These are phyloP conservation scores for Drosophila pseudoobscura DNA, from an alignment of 1,140 invertebrate species.

Conservation along the genomic window DNA sequence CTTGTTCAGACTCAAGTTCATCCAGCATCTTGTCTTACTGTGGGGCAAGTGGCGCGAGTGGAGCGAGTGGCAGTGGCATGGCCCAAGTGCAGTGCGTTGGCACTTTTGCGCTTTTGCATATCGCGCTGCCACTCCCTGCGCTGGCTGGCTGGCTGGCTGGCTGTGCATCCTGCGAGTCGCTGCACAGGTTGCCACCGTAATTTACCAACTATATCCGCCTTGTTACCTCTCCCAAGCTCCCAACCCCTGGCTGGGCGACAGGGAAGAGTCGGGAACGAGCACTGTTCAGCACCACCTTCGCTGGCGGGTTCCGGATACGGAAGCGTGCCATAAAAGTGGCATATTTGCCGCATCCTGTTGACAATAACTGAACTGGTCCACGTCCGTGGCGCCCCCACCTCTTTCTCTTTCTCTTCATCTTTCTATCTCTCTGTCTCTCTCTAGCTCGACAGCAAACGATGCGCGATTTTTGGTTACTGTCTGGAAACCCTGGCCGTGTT, in stretches of 20 bases:
- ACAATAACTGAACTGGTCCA: slow-evolving; percentile 67
- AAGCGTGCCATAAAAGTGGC: slow-evolving; percentile 71
- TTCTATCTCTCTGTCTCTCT: background rate
- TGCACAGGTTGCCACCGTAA: slow-evolving; percentile 62
- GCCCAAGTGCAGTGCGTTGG: slow-evolving; percentile 11
- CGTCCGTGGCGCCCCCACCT: slow-evolving; percentile 3
- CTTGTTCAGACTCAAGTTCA: slow-evolving; percentile 3
- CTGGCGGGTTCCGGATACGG: slow-evolving; percentile 48
- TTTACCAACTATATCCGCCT: slow-evolving; percentile 76
- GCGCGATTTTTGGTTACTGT: slow-evolving; percentile 33
- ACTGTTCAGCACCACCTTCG: slow-evolving; percentile 1
- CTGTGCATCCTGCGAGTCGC: slow-evolving; percentile 30
- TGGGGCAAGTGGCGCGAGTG: background rate
- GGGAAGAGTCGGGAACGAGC: background rate
- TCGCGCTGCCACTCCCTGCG: background rate
- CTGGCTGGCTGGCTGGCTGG: background rate
- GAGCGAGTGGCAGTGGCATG: no score
- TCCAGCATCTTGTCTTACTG: slow-evolving; percentile 4
- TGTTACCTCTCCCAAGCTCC: slow-evolving; percentile 30
- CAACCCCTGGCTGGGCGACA: background rate
- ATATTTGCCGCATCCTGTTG: slow-evolving; percentile 78
- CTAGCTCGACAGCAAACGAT: slow-evolving; percentile 24
- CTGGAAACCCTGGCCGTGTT: background rate
- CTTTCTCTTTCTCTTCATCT: no score
- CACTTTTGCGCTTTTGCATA: slow-evolving; percentile 21